phyloP scores from a whole-genome alignment of 2,888 invertebrate species.

The Stenolophus ochropezus region DNA sequence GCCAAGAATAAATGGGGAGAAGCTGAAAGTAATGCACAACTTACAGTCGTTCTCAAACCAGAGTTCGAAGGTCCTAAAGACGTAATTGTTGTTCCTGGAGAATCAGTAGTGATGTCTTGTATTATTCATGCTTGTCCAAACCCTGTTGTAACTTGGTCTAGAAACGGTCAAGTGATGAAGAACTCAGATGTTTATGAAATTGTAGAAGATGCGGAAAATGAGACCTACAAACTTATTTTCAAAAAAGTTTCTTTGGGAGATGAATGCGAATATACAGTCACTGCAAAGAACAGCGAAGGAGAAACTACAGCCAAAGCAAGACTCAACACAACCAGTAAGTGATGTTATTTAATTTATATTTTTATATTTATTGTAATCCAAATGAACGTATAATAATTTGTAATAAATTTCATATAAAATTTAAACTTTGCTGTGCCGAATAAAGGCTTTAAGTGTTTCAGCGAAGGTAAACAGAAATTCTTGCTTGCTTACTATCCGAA shows the following conservation, averaged over 20 bases:
- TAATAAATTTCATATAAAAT: no score
- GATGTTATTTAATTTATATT: neutral
- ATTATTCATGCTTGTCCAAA: constrained; percentile 92
- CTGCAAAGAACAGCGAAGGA: constrained; percentile 86
- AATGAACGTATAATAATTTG: no score
- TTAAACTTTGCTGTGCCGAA: no score
- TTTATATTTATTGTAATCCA: no score
- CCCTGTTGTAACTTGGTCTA: constrained; percentile 90
- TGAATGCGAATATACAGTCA: constrained; percentile 85
- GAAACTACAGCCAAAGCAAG: constrained; percentile 81
- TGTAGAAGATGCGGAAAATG: constrained; percentile 78
- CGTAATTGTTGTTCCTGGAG: constrained; percentile 83
- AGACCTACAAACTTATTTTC: constrained; percentile 82
- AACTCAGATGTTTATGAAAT: constrained; percentile 77
- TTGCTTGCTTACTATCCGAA: no score
- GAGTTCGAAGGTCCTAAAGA: constrained; percentile 87
- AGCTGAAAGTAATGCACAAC: constrained; percentile 81
- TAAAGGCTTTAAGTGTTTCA: no score
- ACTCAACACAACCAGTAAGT: constrained; percentile 84
- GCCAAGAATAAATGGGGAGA: constrained; percentile 89
- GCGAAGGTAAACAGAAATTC: no score
- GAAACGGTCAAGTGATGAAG: constrained; percentile 79
- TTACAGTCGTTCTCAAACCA: constrained; percentile 87
- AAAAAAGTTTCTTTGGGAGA: constrained; percentile 83
- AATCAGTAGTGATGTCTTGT: constrained; percentile 86